These are phyloP conservation scores for Torymus auratus DNA, from an alignment of 2,888 invertebrate species.

Conservation along the genomic window DNA sequence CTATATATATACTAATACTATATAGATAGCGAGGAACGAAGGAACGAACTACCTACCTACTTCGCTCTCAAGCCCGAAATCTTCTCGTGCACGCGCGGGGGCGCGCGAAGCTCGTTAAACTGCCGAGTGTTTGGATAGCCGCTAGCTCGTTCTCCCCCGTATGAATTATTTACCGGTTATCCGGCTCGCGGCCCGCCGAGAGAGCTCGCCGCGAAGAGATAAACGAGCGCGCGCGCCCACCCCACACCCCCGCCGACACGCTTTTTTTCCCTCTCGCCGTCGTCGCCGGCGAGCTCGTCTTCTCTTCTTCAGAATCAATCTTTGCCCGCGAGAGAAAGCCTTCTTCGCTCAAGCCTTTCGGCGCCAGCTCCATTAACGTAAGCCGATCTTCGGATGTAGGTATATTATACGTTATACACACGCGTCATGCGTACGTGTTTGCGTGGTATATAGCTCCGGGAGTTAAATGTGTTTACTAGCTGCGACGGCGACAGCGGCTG, in stretches of 20 bases:
- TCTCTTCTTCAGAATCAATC: slow-evolving; percentile 39
- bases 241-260: too few relatives aligned
- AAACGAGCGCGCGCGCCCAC: slow-evolving; percentile 3
- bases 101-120: slow-evolving; percentile 50
- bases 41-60: background rate
- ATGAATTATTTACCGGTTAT: slow-evolving; percentile 54
- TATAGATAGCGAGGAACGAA: background rate
- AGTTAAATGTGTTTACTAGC: background rate
- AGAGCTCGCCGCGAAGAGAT: slow-evolving; percentile 9
- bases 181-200: background rate
- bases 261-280: background rate
- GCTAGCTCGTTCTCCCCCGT: slow-evolving; percentile 10
- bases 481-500: too few relatives aligned
- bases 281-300: background rate
- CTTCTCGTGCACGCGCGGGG: slow-evolving; percentile 9
- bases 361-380: slow-evolving; percentile 42
- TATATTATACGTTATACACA: background rate
- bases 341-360: slow-evolving; percentile 13
- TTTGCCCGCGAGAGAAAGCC: background rate
- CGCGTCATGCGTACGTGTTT: background rate
- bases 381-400: slow-evolving; percentile 26
- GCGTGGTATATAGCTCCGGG: background rate
- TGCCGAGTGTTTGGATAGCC: slow-evolving; percentile 45
- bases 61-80: slow-evolving; percentile 14
- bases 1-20: too few relatives aligned